Base-by-base conservation (phyloP, 2,888 invertebrate genomes). In the Heliconius charithonia region DNA sequence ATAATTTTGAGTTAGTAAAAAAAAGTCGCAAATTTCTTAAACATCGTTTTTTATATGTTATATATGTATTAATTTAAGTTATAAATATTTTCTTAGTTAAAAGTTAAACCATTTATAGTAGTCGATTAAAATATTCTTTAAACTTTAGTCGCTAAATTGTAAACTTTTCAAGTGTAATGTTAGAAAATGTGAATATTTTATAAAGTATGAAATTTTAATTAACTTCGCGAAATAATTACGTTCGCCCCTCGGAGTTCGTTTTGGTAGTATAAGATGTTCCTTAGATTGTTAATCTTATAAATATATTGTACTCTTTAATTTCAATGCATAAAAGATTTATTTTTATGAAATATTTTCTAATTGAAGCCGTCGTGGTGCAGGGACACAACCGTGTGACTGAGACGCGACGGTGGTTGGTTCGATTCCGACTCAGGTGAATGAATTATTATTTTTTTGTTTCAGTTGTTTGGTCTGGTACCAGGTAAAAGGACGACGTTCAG, bases 131-230 rank as follows among this genome's bases (percentile, higher is more conserved):
- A 72, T 59, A 72, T 59, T 72, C 72, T 72, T 72, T 72, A 59
- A 72, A 72, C 72, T 72, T 72, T 59, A 25, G 32, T 32, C 56
- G 32, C 59, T 72, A 72, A 72, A 72, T 72, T 59, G 32, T 59
- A 32, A 72, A 72, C 56, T 72, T 72, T 59, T 16, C 25, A 69
- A 69, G 69, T 72, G 32, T 72, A 59, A 72, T 72, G 32, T 72
- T 72, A 72, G 72, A 56, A 59, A 72, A 72, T 72, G 72, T 72
- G 32, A 56, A 72, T 72, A 59, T 72, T 72, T 72, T 59, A 72
- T 59, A 37, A 72, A 72, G 59, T 72, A 72, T 25, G 25, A 72
- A 72, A 59, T 59, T 72, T 72, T 72, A 72, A 72, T 72, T 72
- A 72, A 72, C 72, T 72, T 25, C 3, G 59, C 25, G 12, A 72